Conservation (phyloP, 2,113 vertebrate species). For the Sporophila hypoxantha region DNA sequence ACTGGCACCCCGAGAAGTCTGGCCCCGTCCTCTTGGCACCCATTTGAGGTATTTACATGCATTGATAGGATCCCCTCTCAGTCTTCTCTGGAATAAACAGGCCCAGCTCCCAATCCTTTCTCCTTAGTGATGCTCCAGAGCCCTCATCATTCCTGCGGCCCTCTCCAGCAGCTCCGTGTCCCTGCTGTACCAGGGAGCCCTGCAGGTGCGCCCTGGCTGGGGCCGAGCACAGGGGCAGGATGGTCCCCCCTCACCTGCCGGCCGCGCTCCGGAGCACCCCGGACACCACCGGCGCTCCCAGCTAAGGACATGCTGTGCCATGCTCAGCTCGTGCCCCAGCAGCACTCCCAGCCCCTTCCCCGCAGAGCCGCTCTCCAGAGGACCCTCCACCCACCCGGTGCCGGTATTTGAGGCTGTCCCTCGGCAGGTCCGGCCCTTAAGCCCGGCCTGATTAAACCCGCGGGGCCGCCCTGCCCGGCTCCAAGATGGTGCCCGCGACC, state of each 20-base stretch:
- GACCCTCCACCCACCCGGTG: fast-evolving
- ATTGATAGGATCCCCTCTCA: neutral
- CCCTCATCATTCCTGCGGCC: too few relatives aligned
- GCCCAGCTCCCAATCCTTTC: neutral
- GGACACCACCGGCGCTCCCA: fast-evolving
- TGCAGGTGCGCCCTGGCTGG: neutral
- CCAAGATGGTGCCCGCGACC: neutral
- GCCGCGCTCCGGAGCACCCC: fast-evolving
- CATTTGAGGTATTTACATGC: too few relatives aligned
- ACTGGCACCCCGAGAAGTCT: neutral
- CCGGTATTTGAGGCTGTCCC: too few relatives aligned
- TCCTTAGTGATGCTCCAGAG: neutral
- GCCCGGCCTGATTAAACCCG: fast-evolving
- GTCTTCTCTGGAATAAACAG: too few relatives aligned
- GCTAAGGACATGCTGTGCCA: neutral
- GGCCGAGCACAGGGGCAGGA: neutral
- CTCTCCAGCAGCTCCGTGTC: neutral
- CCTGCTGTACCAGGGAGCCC: neutral
- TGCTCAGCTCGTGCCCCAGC: too few relatives aligned
- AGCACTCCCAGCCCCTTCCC: neutral
- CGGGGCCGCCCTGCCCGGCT: neutral
- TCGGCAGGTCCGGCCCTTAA: too few relatives aligned
- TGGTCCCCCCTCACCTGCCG: neutral
- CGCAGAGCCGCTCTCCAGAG: neutral
- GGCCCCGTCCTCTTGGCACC: neutral